Evolutionary conservation across 2,888 invertebrate species (phyloP), one percentile per base, ranked within the genome.

Genomic region (Drosophila emarginata): DNA sequence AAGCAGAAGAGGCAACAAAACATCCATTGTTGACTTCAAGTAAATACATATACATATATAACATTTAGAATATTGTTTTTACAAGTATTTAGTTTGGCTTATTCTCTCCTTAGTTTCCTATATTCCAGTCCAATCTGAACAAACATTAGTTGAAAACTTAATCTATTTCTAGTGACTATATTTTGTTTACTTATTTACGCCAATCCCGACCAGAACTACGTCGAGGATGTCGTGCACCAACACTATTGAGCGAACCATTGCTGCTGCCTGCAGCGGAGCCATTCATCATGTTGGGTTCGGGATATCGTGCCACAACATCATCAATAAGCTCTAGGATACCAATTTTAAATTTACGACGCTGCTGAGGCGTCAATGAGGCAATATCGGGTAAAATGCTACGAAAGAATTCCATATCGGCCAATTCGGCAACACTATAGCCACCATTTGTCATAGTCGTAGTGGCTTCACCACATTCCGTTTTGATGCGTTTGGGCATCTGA

Each of bases 331-430:
- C 90, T 21, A 93, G 86, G 62, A 93, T 91, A 6, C 93, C 93
- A 74, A 93, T 93, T 90, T 93, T 93, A 1, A 93, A 91, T 80
- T 92, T 93, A 11, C 93, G 90, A 64, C 93, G 93, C 71, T 93
- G 93, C 62, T 92, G 91, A 3, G 91, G 90, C n/a, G 92, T 92
- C 75, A 93, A 91, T 18, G 90, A 87, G 32, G 91, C 91, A 57
- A 93, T 92, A 77, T 93, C 93, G 9, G 93, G 93, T 40, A 93
- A 75, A 58, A 93, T 91, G 85, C 93, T 93, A 76, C 91, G 92
- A 57, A 93, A 93, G 86, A 93, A 93, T 65, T 92, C 92, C 88
- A 91, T 90, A 68, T 91, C 91, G 18, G 90, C 76, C 67, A 89
- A 78, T 63, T 91, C 91, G 4, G 78, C 80, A 11, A 69, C 76